Evolutionary conservation across 2,888 invertebrate genomes (phyloP), one percentile per base, ranked within the genome.

Genomic region (Lithophane leautieri): DNA sequence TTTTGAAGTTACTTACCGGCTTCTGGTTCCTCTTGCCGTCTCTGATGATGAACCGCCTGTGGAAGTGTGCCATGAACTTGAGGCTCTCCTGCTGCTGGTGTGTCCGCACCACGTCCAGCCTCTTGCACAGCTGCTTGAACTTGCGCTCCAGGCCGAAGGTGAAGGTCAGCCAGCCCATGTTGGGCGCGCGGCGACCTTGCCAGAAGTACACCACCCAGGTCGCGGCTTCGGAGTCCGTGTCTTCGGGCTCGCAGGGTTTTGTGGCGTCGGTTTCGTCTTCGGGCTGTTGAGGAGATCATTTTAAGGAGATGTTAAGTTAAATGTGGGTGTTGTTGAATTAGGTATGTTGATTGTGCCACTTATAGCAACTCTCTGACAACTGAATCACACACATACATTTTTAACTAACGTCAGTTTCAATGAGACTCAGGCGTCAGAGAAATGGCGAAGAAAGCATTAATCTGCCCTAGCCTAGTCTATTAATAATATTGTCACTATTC

Each of bases 111-210:
- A 99, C 99, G 95, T 99, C 99, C 0, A 96, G 90, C 0, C 93
- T 86, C 70, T 91, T 89, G 88, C 96, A 96, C 16, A 95, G 92
- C 88, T 95, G 94, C 73, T 96, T 96, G 92, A 96, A 96, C 91
- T 96, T 96, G 70, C 95, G 86, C 91, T 96, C 96, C 22, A 96
- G 97, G 89, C 99, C 99, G 95, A 99, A 99, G 0, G 99, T 99
- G 95, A 99, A 99, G 0, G 99, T 99, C 0, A 99, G 97, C 99
- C 99, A 99, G 77, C 99, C 99, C 99, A 99, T 99, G 95, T 99
- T 99, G 81, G 98, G 98, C 4, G 99, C 99, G 91, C 99, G 98
- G 70, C 98, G 97, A 0, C 99, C 99, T 96, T 99, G 99, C 99
- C 99, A 99, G 97, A 99, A 99, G 95, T 99, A 99, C n/a, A 99